A percentile compares a stretch with the other conserved stretches of the same genome.
These are phyloP conservation scores for Loriculus beryllinus DNA, from an alignment of 2,797 vertebrate species.

Conservation along the genomic window DNA sequence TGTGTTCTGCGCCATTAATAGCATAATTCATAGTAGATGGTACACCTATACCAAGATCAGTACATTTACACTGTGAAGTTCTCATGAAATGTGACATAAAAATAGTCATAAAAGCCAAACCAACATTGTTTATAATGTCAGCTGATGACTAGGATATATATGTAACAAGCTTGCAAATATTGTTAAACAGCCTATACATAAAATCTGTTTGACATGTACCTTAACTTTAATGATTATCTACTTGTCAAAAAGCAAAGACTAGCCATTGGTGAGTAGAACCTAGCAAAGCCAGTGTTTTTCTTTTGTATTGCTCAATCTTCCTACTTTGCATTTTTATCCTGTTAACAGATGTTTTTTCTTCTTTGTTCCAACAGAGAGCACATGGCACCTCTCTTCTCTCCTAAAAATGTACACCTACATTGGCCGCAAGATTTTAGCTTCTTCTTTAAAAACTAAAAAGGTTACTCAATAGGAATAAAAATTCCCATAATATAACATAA, in stretches of 20 bases:
- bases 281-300: background rate
- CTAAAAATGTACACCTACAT: conserved; percentile 46
- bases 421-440: conserved; percentile 42
- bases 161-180: background rate
- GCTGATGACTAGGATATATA: background rate
- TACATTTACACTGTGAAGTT: background rate
- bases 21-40: background rate
- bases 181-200: background rate
- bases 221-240: background rate
- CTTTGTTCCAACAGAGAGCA: conserved; percentile 68
- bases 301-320: conserved; percentile 33
- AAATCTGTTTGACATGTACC: background rate
- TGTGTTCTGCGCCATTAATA: background rate
- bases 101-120: background rate
- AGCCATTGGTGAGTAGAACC: background rate
- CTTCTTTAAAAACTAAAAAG: conserved; percentile 63
- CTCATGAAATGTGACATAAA: background rate
- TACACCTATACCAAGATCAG: background rate
- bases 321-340: conserved; percentile 31
- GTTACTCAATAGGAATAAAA: conserved; percentile 56
- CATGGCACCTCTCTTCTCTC: conserved; percentile 57
- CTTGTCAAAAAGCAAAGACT: background rate
- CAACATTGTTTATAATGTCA: background rate
- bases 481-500: conserved; percentile 10
- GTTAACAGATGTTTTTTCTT: conserved; percentile 67